phyloP scores from a whole-genome alignment of 2,888 invertebrate species.

The Pelosia muscerda region DNA sequence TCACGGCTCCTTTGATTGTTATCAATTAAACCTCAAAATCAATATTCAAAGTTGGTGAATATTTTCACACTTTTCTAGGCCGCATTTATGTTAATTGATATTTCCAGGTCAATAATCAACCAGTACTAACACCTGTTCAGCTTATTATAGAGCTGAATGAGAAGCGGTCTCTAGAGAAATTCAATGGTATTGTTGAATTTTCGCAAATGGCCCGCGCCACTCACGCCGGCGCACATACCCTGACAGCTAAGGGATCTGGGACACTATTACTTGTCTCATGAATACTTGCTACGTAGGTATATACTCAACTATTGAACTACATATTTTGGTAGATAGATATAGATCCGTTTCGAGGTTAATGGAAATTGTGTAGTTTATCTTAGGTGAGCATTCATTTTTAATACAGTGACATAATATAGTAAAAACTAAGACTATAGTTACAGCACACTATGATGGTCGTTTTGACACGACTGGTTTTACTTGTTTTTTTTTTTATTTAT shows the following conservation, averaged over 20 bases:
- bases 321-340: background rate
- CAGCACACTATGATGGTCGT: no score
- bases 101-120: constrained; percentile 37
- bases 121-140: constrained; percentile 41
- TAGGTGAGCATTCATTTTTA: background rate
- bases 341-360: background rate
- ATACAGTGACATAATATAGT: no score
- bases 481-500: no score
- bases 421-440: no score
- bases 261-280: constrained; percentile 50
- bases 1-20: background rate
- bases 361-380: background rate
- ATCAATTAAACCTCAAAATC: background rate
- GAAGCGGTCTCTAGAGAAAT: constrained; percentile 59
- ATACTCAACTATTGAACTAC: constrained; percentile 14
- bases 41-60: background rate
- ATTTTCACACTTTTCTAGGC: background rate
- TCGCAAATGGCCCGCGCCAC: constrained; percentile 60
- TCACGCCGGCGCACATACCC: constrained; percentile 36
- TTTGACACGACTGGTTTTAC: no score
- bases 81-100: constrained; percentile 22
- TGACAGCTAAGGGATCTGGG: constrained; percentile 57
- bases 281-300: constrained; percentile 33
- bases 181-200: constrained; percentile 65
- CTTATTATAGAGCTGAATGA: constrained; percentile 49